Evolutionary conservation across 2,888 invertebrate species (phyloP), one percentile per base, ranked within the genome.

Genomic region (Heteromurus nitidus): DNA sequence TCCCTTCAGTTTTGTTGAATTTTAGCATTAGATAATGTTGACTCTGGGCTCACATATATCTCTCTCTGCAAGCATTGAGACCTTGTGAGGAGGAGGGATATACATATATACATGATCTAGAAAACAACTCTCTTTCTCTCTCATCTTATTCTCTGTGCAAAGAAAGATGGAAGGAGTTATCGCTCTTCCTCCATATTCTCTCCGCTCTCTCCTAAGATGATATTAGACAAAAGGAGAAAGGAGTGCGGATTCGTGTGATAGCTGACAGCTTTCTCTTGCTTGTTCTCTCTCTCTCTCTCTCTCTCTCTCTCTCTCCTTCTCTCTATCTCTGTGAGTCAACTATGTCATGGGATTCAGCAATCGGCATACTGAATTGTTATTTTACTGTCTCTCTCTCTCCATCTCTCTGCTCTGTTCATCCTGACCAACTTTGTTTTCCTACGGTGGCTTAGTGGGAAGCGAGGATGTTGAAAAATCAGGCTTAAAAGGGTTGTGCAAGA

Each of bases 331-430:
- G 28, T 18, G 11, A n/a, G 44, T 55, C 55, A 55, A 50, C 55
- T 16, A 31, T 60, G 60, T 60, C 28, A 60, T 3, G 18, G n/a
- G n/a, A 24, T 30, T 30, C 20, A 7, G 31, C 31, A 62, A 62
- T 62, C 31, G 20, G 28, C 18, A 30, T 16, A 62, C 62, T 16
- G 24, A 31, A 62, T 62, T 62, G 31, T 62, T 24, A 62, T 62
- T 62, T 62, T 62, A 62, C 31, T 62, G 62, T 62, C 30, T 16
- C 30, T 62, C 31, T 22, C 22, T 18, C 9, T 22, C 2, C n/a
- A n/a, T n/a, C n/a, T n/a, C n/a, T n/a, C n/a, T n/a, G n/a, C n/a
- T n/a, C n/a, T n/a, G n/a, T n/a, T n/a, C n/a, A n/a, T 26, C 47
- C 7, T 9, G 36, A 36, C 36, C 13, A 36, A 13, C 5, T 13